These are phyloP conservation scores for Drosophila guanche DNA, from an alignment of 1,140 invertebrate species.

Conservation along the genomic window DNA sequence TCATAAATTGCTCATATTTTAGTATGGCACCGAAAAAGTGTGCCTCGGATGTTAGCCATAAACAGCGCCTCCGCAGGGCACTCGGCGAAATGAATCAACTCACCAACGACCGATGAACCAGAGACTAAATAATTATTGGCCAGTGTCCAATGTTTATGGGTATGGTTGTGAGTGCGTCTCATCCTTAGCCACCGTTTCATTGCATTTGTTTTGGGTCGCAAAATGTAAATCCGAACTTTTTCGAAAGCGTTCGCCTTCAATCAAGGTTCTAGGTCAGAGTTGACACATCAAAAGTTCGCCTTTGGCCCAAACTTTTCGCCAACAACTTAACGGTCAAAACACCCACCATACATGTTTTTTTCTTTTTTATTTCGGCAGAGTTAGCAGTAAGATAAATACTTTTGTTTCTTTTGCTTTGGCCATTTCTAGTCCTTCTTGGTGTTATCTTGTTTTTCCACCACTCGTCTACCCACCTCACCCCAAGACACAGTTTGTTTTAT, in stretches of 20 bases:
- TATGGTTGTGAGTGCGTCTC: too few relatives aligned
- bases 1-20: slow-evolving; percentile 13
- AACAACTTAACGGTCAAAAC: too few relatives aligned
- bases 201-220: too few relatives aligned
- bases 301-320: too few relatives aligned
- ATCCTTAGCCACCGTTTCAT: too few relatives aligned
- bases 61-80: slow-evolving; percentile 28
- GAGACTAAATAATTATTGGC: too few relatives aligned
- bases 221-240: too few relatives aligned
- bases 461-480: too few relatives aligned
- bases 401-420: not conserved
- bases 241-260: not conserved
- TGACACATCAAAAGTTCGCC: too few relatives aligned
- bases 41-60: slow-evolving; percentile 54
- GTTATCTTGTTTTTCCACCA: too few relatives aligned
- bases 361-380: not conserved
- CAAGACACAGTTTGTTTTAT: slow-evolving; percentile 19
- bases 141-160: too few relatives aligned
- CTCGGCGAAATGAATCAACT: slow-evolving; percentile 50
- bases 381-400: slow-evolving; percentile 7
- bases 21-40: slow-evolving; percentile 28
- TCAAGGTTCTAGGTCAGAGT: too few relatives aligned
- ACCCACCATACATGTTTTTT: not conserved
- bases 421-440: not conserved
- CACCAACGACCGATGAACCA: slow-evolving; percentile 2